Conservation (phyloP, 2,888 invertebrate species). For the Lasioglossum malachurum region DNA sequence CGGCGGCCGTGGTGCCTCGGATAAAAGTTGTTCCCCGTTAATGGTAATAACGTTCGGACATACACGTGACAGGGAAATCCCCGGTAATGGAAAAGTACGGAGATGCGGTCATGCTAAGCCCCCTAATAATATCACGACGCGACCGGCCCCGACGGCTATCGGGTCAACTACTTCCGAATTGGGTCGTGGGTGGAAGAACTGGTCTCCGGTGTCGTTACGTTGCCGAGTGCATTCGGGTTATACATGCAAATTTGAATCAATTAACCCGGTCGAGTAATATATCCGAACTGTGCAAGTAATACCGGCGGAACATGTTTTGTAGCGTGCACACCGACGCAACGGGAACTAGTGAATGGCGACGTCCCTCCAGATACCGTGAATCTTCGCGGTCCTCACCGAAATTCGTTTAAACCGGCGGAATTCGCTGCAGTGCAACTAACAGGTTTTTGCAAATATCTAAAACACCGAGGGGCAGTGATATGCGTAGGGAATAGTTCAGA, state of each 20-base stretch:
- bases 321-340: too few relatives aligned
- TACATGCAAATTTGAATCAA: slow-evolving; percentile 52
- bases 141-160: not conserved
- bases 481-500: too few relatives aligned
- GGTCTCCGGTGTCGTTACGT: slow-evolving; percentile 8
- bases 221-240: slow-evolving; percentile 19
- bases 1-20: not conserved
- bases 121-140: slow-evolving; percentile 31
- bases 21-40: slow-evolving; percentile 40
- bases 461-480: too few relatives aligned
- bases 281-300: slow-evolving; percentile 2
- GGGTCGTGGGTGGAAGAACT: slow-evolving; percentile 32
- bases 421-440: too few relatives aligned
- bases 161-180: slow-evolving; percentile 34
- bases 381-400: not conserved
- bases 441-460: too few relatives aligned
- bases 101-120: slow-evolving; percentile 14
- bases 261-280: slow-evolving; percentile 34
- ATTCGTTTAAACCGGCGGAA: too few relatives aligned
- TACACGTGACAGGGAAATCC: slow-evolving; percentile 24
- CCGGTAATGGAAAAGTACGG: slow-evolving; percentile 50
- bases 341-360: not conserved
- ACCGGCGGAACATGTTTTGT: slow-evolving; percentile 16
- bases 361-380: not conserved
- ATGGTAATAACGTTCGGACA: slow-evolving; percentile 34